Base-by-base conservation (phyloP, 2,888 invertebrate genomes). In the Diadromus collaris region DNA sequence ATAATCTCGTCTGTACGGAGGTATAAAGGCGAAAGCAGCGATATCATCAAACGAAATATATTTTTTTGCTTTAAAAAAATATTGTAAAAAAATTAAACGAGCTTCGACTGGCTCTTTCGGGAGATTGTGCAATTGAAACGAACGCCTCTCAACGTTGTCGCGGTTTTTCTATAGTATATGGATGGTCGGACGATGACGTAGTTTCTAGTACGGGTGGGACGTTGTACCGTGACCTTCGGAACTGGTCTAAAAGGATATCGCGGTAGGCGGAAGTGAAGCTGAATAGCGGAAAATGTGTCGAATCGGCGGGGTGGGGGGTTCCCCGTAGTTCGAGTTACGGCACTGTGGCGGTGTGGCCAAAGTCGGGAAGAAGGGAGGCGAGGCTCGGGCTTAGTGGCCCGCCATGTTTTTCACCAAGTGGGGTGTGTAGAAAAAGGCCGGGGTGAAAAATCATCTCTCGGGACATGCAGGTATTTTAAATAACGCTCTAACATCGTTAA, bases 391-490 rank as follows among this genome's bases (percentile, higher is more conserved):
- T 86, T 83, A 89, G 90, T 89, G 89, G 88, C 89, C 94, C 94
- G 95, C 95, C 95, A 95, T 95, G 95, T 95, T 95, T 94, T 94
- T 93, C 93, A 94, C 93, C 93, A 93, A 93, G 93, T 94, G 94
- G 94, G 94, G 94, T 94, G 90, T 91, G 88, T 90, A 91, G 90
- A 89, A 88, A 87, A 89, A 89, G 88, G 90, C 90, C 90, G 90
- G 90, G 90, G 90, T 90, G 89, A 90, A 90, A 89, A 89, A 89
- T 90, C 90, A 87, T 90, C 90, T 90, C 89, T 90, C 90, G 89
- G 88, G 90, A 88, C 86, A 90, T 90, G 90, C 90, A 90, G 90
- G 90, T 90, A 90, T 63, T 85, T 86, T 72, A 74, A 82, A 82
- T 54, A 61, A 78, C 24, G 10, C 38, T 48, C 32, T 41, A 61